Base-by-base conservation (phyloP, 2,113 vertebrate genomes). In the Danionella cerebrum region DNA sequence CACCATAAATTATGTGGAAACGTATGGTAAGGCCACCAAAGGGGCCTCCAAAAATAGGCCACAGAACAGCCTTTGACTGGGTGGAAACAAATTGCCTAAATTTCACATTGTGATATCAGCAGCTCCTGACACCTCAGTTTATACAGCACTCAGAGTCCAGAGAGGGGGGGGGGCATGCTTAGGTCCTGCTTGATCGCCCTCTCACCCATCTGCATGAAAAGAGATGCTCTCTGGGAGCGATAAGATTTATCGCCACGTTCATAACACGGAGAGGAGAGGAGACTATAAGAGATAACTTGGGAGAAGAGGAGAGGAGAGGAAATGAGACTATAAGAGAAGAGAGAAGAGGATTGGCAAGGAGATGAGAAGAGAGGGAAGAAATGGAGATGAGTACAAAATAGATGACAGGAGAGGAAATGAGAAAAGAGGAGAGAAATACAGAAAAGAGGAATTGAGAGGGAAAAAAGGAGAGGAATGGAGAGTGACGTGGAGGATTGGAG, bases 11-110 rank as follows among this genome's bases (percentile, higher is more conserved):
- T 90, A 93, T 86, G 84, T 88, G 80, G 78, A 83, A 86, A 89
- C 65, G 83, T 84, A 88, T 64, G 88, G 86, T 82, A 83, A 86
- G 84, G 89, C 86, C 91, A 80, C 75, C 75, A 70, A 76, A 87
- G 88, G 91, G 76, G 79, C 80, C 36, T 91, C 89, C 89, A 90
- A 89, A 93, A 90, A 92, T 91, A 93, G 90, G 88, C 44, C 85
- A 87, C 12, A 84, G 85, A 85, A 84, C 84, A 83, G 84, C 74
- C 45, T 85, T 82, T 82, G 70, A 79, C 80, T 83, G 85, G 78
- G 82, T 79, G 83, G 88, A 91, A 93, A 92, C 84, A 91, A 93
- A 93, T 89, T 89, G 88, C 86, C 81, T 87, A 84, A 86, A 87
- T 87, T 88, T 88, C 83, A 89, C 73, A 82, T 83, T 65, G 81